Conservation (phyloP, 2,797 vertebrate genomes). For the Triplophysa bombifrons region DNA sequence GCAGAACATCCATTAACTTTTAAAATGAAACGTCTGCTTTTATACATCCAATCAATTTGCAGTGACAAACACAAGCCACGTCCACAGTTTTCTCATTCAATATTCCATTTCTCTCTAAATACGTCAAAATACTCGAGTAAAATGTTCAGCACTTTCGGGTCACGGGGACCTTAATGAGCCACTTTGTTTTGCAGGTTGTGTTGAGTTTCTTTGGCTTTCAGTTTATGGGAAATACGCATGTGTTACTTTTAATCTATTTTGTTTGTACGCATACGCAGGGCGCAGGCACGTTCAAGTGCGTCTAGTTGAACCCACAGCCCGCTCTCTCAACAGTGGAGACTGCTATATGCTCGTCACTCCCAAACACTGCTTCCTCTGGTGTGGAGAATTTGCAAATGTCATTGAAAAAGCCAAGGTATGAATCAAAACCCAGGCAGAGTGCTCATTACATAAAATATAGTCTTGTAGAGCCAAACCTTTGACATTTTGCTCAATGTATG, state of each 20-base stretch:
- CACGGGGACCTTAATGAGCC: too few relatives aligned
- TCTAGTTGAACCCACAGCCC: conserved; percentile 75
- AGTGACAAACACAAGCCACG: too few relatives aligned
- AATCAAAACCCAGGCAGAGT: neutral
- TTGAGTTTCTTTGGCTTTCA: neutral
- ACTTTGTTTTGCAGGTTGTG: too few relatives aligned
- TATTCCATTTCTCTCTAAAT: neutral
- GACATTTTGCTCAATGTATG: neutral
- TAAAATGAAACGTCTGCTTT: too few relatives aligned
- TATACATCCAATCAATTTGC: too few relatives aligned
- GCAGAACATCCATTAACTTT: too few relatives aligned
- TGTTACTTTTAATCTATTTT: conserved; percentile 11
- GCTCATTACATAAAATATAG: neutral
- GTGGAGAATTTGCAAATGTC: conserved; percentile 82
- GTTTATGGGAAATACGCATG: neutral
- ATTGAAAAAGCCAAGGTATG: conserved; percentile 84
- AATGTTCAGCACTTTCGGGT: too few relatives aligned
- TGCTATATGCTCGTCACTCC: conserved; percentile 82
- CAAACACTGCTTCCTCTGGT: conserved; percentile 82
- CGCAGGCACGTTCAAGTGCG: conserved; percentile 82
- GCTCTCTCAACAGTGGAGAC: conserved; percentile 82
- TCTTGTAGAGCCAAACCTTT: neutral
- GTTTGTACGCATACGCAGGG: conserved; percentile 63
- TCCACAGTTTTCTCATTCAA: too few relatives aligned
- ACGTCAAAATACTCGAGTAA: too few relatives aligned